phyloP scores from a whole-genome alignment of 2,797 vertebrate species.

The Vireo griseus region DNA sequence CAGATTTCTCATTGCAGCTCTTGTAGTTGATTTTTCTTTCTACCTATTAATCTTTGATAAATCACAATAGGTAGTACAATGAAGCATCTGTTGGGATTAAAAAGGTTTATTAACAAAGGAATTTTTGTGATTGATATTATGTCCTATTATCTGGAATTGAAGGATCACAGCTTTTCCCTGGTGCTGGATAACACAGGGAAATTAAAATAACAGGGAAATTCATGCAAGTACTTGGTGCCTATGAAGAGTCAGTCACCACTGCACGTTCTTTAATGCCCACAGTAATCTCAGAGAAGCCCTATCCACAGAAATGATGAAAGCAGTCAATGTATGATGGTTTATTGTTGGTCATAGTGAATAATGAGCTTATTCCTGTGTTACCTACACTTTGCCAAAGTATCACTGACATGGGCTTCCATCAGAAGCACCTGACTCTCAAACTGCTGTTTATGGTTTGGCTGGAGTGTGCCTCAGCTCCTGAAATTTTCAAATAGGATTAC shows the following conservation, averaged over 20 bases:
- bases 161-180: background rate
- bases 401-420: background rate
- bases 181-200: background rate
- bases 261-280: background rate
- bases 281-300: background rate
- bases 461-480: background rate
- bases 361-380: background rate
- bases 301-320: background rate
- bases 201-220: background rate
- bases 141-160: background rate
- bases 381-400: background rate
- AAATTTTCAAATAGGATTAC: background rate
- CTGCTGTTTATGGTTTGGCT: background rate
- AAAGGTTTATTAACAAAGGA: background rate
- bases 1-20: background rate
- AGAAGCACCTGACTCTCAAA: background rate
- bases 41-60: background rate
- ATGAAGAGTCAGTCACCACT: background rate
- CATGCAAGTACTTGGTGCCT: background rate
- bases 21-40: background rate
- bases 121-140: background rate
- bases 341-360: background rate
- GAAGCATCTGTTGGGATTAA: background rate
- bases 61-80: background rate
- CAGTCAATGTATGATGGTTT: background rate